Evolutionary conservation across 2,888 invertebrate genomes (phyloP).

Genomic region (Andrena bucephala): DNA sequence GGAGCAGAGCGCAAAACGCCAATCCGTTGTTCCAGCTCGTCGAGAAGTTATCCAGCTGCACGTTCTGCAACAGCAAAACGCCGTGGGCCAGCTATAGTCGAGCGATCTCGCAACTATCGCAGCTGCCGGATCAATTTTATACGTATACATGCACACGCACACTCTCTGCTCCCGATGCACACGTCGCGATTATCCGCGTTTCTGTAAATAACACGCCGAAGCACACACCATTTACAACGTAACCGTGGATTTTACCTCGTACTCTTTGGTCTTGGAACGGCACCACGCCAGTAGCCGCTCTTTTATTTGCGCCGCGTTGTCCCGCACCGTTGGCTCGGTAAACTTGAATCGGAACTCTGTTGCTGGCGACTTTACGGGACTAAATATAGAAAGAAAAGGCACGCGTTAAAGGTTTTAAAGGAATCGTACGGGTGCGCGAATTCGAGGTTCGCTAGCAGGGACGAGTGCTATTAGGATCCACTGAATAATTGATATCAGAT

Average conservation of each 20-base stretch:
- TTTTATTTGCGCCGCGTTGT: conserved; percentile 97
- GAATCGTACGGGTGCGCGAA: conserved; percentile 2
- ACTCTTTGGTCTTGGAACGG: conserved; percentile 98
- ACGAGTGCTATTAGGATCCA: no score
- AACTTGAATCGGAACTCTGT: conserved; percentile 93
- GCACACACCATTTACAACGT: conserved; percentile 34
- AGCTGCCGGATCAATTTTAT: background rate
- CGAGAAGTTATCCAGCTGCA: conserved; percentile 99
- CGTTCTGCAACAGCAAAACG: conserved; percentile 90
- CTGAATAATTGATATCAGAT: no score
- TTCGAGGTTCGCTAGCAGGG: background rate
- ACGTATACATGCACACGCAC: background rate
- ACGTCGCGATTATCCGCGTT: conserved; percentile 27
- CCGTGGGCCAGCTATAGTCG: background rate
- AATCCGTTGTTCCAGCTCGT: conserved; percentile 99
- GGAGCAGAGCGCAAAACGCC: conserved; percentile 99
- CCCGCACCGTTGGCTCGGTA: conserved; percentile 95
- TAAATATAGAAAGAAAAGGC: conserved; percentile 84
- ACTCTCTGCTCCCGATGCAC: background rate
- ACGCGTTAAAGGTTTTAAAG: conserved; percentile 45
- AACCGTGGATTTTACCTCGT: conserved; percentile 90
- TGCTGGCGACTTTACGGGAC: conserved; percentile 91
- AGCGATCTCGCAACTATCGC: background rate
- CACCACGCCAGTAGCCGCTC: conserved; percentile 98
- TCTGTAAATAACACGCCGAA: conserved; percentile 52